A percentile compares a stretch with the other conserved stretches of the same genome.
These are phyloP conservation scores for Ranitomeya imitator DNA, from an alignment of 2,113 vertebrate genomes.

Conservation along the genomic window DNA sequence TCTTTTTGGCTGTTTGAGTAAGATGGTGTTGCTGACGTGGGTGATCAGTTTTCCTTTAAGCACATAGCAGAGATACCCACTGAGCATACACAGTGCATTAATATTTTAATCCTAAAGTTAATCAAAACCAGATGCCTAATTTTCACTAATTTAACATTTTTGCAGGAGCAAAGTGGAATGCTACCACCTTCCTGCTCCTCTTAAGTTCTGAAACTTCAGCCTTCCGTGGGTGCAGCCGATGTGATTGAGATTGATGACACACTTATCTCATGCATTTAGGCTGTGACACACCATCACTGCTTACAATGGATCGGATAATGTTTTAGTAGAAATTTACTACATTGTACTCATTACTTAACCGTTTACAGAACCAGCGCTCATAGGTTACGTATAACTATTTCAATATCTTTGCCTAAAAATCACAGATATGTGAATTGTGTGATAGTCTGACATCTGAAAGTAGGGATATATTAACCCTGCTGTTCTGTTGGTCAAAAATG, in stretches of 20 bases:
- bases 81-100: conserved; percentile 30
- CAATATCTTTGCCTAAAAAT: not conserved
- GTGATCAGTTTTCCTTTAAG: not conserved
- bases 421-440: not conserved
- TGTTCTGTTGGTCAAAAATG: too few species aligned
- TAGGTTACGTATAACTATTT: not conserved
- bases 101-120: conserved; percentile 5
- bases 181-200: conserved; percentile 9
- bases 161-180: conserved; percentile 1
- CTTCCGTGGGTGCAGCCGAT: not conserved
- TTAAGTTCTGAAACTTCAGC: conserved; percentile 9
- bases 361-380: not conserved
- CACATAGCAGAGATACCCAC: not conserved
- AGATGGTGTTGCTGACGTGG: not conserved
- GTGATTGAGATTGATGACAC: conserved; percentile 56
- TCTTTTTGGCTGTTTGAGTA: not conserved
- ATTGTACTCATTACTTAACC: not conserved
- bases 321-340: conserved; percentile 5
- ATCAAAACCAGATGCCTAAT: conserved; percentile 47
- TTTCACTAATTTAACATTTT: conserved; percentile 16
- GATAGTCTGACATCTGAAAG: not conserved
- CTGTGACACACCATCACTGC: not conserved
- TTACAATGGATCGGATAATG: conserved; percentile 32
- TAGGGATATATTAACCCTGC: not conserved
- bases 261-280: conserved; percentile 12